A percentile compares a stretch with the other conserved stretches of the same genome.
These are phyloP conservation scores for Chironomus riparius DNA, from an alignment of 2,888 invertebrate genomes.

Conservation along the genomic window DNA sequence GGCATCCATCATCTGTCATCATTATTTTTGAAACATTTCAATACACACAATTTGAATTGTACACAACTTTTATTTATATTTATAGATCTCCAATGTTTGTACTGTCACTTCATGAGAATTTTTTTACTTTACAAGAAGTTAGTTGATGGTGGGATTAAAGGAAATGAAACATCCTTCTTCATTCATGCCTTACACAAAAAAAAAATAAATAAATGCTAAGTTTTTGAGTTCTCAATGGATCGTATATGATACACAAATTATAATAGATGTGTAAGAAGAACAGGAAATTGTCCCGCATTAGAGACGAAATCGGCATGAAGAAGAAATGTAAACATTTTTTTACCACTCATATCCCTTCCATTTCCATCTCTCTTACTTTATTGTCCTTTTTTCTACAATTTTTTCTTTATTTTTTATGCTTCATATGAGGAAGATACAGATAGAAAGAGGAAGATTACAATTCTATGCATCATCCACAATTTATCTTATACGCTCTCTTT, in stretches of 20 bases:
- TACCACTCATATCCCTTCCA: conserved; percentile 12
- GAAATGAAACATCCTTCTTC: conserved; percentile 5
- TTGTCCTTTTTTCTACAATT: not conserved
- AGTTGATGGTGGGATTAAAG: not conserved
- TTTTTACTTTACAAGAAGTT: not conserved
- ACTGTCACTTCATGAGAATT: not conserved
- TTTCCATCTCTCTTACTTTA: not conserved
- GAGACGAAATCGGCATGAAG: not conserved
- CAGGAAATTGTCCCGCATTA: conserved; percentile 19
- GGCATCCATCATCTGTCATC: conserved; percentile 20
- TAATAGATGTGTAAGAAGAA: not conserved
- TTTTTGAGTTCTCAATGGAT: too few species aligned
- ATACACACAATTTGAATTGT: not conserved
- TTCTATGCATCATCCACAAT: not conserved
- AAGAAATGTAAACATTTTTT: not conserved
- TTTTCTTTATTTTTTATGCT: not conserved
- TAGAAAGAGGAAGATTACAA: not conserved
- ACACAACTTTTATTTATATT: too few species aligned
- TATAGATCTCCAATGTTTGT: too few species aligned
- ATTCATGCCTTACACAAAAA: not conserved
- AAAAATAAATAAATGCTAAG: not conserved
- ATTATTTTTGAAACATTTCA: conserved; percentile 2
- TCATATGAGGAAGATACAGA: not conserved
- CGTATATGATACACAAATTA: not conserved
- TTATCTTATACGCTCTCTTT: not conserved